Conservation (phyloP, 2,797 vertebrate genomes). For the Furcifer pardalis region DNA sequence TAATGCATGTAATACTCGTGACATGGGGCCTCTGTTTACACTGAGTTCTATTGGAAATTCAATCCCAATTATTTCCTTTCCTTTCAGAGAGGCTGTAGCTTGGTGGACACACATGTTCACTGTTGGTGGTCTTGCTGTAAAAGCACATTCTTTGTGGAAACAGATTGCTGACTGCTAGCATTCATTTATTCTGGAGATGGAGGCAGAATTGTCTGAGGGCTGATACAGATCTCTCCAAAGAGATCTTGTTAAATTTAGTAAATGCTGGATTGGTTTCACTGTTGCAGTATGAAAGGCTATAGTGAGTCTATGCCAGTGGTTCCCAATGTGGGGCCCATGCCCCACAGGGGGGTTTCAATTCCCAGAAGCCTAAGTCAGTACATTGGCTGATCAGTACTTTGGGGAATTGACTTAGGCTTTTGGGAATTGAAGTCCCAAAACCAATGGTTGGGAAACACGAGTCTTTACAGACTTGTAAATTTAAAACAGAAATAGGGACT, state of each 20-base stretch:
- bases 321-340: no score
- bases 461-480: neutral
- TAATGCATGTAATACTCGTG: neutral
- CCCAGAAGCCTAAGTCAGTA: no score
- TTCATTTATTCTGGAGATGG: neutral
- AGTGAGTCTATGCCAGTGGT: no score
- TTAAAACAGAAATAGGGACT: neutral
- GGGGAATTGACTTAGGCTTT: no score
- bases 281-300: neutral
- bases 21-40: neutral
- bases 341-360: no score
- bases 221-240: neutral
- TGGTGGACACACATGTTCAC: neutral
- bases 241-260: neutral
- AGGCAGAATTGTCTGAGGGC: neutral
- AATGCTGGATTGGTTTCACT: neutral
- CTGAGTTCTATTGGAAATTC: neutral
- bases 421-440: no score
- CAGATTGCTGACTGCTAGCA: neutral
- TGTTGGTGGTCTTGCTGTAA: slow-evolving; percentile 16
- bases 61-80: slow-evolving; percentile 15
- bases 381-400: no score
- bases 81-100: neutral
- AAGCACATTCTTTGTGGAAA: rapidly evolving
- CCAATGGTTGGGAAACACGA: no score